Percentiles rank a stretch among this genome's conserved stretches.
phyloP scores from a whole-genome alignment of 2,888 invertebrate species.

The Drosophila falleni region DNA sequence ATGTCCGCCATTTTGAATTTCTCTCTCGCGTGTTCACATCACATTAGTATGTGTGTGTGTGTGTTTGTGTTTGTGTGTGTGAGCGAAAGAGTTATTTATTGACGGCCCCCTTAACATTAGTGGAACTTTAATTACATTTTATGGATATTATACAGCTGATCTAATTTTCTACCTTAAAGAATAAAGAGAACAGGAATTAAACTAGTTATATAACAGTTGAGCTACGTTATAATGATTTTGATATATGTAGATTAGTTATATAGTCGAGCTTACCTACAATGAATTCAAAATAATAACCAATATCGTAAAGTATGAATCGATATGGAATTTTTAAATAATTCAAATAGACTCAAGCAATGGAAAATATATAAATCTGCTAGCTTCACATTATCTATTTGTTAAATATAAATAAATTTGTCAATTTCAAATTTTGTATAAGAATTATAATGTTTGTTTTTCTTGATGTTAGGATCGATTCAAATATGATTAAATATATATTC shows the following conservation, averaged over 20 bases:
- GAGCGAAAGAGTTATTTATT: constrained; percentile 59
- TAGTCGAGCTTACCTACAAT: background rate
- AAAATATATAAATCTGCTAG: no score
- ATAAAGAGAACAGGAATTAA: constrained; percentile 2
- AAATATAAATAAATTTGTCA: no score
- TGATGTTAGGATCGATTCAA: no score
- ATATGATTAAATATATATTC: no score
- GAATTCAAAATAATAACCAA: no score
- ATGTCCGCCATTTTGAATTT: constrained; percentile 76
- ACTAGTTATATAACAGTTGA: constrained; percentile 7
- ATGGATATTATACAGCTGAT: constrained; percentile 51
- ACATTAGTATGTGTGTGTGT: constrained; percentile 19
- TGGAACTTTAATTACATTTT: constrained; percentile 46
- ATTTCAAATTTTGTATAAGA: no score
- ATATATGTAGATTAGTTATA: background rate
- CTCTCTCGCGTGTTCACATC: constrained; percentile 1
- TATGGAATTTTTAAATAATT: no score
- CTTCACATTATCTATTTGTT: no score
- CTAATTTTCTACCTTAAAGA: constrained; percentile 33
- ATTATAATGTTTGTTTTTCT: no score
- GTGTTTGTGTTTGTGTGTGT: no score
- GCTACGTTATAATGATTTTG: background rate
- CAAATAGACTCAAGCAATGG: no score
- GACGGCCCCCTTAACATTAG: constrained; percentile 42
- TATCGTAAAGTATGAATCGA: no score